phyloP scores from a whole-genome alignment of 2,797 vertebrate species.

The Oryzias dopingdopingensis region DNA sequence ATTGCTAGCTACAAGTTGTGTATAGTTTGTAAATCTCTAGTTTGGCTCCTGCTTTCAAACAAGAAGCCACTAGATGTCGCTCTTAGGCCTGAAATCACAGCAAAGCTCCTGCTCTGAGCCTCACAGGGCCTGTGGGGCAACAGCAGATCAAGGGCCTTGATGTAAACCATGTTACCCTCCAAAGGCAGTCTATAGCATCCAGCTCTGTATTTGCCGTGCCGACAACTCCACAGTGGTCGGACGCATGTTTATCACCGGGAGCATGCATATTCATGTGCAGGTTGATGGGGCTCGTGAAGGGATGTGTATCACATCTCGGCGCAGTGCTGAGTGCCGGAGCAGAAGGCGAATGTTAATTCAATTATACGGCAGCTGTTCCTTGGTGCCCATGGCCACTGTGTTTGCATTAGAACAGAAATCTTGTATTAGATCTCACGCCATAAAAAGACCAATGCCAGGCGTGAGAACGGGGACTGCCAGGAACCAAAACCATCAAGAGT shows the following conservation, averaged over 20 bases:
- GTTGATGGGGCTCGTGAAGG: slow-evolving; percentile 74
- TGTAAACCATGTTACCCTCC: slow-evolving; percentile 48
- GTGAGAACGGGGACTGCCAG: slow-evolving; percentile 60
- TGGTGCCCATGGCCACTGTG: slow-evolving; percentile 72
- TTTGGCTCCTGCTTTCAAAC: background rate
- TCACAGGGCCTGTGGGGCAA: slow-evolving; percentile 27
- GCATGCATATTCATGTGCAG: slow-evolving; percentile 74
- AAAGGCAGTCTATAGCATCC: slow-evolving; percentile 35
- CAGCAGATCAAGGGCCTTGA: slow-evolving; percentile 48
- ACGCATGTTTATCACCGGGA: slow-evolving; percentile 62
- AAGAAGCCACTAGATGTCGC: slow-evolving; percentile 71
- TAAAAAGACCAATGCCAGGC: slow-evolving; percentile 69
- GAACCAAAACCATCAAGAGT: slow-evolving; percentile 69
- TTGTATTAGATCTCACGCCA: slow-evolving; percentile 71
- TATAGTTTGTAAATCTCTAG: no score
- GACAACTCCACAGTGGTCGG: slow-evolving; percentile 63
- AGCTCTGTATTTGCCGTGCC: slow-evolving; percentile 56
- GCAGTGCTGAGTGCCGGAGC: slow-evolving; percentile 70
- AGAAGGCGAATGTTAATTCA: slow-evolving; percentile 83
- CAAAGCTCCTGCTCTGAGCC: slow-evolving; percentile 29
- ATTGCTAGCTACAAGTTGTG: no score
- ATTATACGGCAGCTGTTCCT: slow-evolving; percentile 81
- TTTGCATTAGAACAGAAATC: slow-evolving; percentile 77
- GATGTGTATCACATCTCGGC: slow-evolving; percentile 70
- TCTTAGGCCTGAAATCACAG: slow-evolving; percentile 45